Percentiles rank a stretch among this genome's conserved stretches.
phyloP scores from a whole-genome alignment of 2,113 vertebrate genomes.

The Megaptera novaeangliae region DNA sequence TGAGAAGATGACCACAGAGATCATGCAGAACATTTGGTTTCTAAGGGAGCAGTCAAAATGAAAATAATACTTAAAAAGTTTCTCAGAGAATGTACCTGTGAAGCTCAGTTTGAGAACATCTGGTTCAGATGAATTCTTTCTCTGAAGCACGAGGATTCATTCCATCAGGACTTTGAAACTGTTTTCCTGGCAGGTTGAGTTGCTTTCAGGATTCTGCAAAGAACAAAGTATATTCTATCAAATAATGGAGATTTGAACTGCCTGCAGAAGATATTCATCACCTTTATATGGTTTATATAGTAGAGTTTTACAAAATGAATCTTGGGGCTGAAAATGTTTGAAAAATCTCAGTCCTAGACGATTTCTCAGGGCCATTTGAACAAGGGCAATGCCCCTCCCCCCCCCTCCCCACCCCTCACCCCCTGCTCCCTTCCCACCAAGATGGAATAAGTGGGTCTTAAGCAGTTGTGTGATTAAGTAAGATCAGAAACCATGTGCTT shows the following conservation, averaged over 20 bases:
- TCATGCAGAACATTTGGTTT: not conserved
- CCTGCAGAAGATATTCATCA: not conserved
- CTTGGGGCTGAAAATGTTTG: not conserved
- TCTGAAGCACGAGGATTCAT: not conserved
- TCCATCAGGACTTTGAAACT: not conserved
- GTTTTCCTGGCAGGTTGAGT: not conserved
- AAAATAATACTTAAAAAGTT: not conserved
- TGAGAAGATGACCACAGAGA: not conserved
- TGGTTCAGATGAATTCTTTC: not conserved
- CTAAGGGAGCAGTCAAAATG: not conserved
- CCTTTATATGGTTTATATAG: not conserved
- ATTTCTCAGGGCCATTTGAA: not conserved
- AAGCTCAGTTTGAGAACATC: not conserved
- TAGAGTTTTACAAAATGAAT: not conserved
- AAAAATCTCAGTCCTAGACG: not conserved
- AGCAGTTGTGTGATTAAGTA: not conserved
- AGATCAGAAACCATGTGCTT: not conserved
- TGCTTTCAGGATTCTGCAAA: constrained; percentile 28
- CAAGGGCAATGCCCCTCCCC: not conserved
- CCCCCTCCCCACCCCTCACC: not conserved
- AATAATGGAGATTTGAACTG: not conserved
- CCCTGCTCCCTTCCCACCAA: not conserved
- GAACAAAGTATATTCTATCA: not conserved
- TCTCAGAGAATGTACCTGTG: not conserved
- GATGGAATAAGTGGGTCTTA: not conserved